Evolutionary conservation across 2,113 vertebrate genomes (phyloP).

Genomic region (Pantherophis guttatus): DNA sequence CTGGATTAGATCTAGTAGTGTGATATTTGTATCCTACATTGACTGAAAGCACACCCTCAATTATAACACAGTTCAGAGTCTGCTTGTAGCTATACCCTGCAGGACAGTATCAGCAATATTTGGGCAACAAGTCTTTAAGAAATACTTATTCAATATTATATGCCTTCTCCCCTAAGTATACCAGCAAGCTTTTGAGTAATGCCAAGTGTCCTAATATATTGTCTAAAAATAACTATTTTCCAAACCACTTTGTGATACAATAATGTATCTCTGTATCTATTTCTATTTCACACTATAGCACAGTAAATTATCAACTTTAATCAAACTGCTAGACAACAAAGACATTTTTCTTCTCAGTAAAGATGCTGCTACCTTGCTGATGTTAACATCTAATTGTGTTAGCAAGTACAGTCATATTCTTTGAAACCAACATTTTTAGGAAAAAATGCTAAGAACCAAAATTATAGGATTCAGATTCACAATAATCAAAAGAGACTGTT

Average conservation of each 20-base stretch:
- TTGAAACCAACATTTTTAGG: rapidly evolving
- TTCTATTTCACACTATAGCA: rapidly evolving
- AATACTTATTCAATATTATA: background rate
- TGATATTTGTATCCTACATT: background rate
- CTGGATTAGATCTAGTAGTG: background rate
- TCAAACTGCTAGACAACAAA: background rate
- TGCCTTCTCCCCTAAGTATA: background rate
- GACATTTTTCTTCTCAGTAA: background rate
- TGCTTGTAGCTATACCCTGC: background rate
- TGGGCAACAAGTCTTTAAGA: background rate
- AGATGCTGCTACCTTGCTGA: rapidly evolving
- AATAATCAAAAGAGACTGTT: background rate
- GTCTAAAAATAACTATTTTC: background rate
- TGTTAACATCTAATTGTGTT: rapidly evolving
- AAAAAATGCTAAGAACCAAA: background rate
- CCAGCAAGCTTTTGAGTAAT: background rate
- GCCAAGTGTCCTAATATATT: background rate
- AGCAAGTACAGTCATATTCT: rapidly evolving
- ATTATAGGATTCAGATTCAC: background rate
- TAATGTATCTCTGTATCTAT: background rate
- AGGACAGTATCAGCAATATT: background rate
- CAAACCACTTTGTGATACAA: background rate
- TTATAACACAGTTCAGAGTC: background rate
- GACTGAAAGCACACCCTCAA: background rate
- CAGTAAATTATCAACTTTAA: rapidly evolving